Conservation (phyloP, 2,113 vertebrate genomes). For the Megaleporinus macrocephalus region DNA sequence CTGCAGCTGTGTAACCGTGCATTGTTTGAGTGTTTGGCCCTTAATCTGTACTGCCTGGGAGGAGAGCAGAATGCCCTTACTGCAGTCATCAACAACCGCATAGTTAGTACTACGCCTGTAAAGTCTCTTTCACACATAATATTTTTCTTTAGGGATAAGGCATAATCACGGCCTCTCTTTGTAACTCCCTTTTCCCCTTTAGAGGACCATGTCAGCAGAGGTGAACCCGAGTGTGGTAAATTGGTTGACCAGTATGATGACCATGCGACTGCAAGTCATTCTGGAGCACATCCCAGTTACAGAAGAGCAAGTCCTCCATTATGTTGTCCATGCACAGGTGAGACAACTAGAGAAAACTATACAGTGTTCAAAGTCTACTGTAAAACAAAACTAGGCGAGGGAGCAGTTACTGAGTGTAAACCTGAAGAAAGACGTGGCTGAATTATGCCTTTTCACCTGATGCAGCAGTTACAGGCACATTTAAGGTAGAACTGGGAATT, state of each 20-base stretch:
- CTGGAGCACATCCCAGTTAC: slow-evolving; percentile 89
- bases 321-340: slow-evolving; percentile 79
- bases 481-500: no score
- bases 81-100: slow-evolving; percentile 89
- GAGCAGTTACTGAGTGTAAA: no score
- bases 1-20: slow-evolving; percentile 91
- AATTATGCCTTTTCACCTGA: no score
- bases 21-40: slow-evolving; percentile 88
- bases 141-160: neutral
- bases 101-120: slow-evolving; percentile 74
- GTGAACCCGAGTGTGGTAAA: slow-evolving; percentile 89
- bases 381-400: no score
- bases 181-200: slow-evolving; percentile 6
- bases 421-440: no score
- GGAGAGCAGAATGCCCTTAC: slow-evolving; percentile 88
- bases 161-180: neutral
- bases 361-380: no score
- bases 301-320: slow-evolving; percentile 84
- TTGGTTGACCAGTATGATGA: slow-evolving; percentile 95
- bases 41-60: slow-evolving; percentile 88
- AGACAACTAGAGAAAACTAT: no score
- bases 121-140: neutral
- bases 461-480: no score
- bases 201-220: slow-evolving; percentile 91
- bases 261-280: slow-evolving; percentile 88